A percentile compares a stretch with the other conserved stretches of the same genome.
phyloP scores from a whole-genome alignment of 2,888 invertebrate species.

The Mellilla xanthometata region DNA sequence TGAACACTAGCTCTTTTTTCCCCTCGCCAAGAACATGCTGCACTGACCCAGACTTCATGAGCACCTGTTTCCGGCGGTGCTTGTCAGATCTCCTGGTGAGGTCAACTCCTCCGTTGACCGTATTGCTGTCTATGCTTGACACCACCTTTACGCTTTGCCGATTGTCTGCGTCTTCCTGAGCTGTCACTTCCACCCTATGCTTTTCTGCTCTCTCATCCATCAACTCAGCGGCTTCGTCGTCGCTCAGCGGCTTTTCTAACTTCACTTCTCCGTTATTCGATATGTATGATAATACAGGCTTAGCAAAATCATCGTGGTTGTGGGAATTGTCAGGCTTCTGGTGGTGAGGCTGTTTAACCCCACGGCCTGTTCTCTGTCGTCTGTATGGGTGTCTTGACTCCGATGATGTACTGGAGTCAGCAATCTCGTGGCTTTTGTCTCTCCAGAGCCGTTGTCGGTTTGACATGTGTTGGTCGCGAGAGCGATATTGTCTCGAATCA shows the following conservation, averaged over 20 bases:
- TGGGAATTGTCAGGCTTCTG: conserved; percentile 14
- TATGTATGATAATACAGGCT: conserved; percentile 40
- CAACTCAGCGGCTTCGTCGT: conserved; percentile 45
- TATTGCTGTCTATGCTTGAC: conserved; percentile 27
- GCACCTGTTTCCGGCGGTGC: conserved; percentile 26
- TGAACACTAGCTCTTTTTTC: conserved; percentile 55
- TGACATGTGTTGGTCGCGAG: not conserved
- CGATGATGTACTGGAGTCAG: conserved; percentile 1
- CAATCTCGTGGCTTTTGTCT: not conserved
- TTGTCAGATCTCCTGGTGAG: not conserved
- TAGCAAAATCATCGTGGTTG: conserved; percentile 30
- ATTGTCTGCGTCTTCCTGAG: conserved; percentile 31
- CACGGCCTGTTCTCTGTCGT: conserved; percentile 9
- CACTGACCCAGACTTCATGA: conserved; percentile 30
- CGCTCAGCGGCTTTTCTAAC: conserved; percentile 46
- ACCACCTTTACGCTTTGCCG: conserved; percentile 33
- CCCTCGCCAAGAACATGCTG: conserved; percentile 39
- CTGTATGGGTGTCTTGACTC: conserved; percentile 8
- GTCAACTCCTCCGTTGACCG: no score
- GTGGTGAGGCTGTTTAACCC: conserved; percentile 9
- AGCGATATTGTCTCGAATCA: not conserved
- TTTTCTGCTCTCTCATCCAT: conserved; percentile 28
- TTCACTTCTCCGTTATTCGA: conserved; percentile 46
- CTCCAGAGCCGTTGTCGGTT: conserved; percentile 2
- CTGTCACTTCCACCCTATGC: conserved; percentile 32